Evolutionary conservation across 2,888 invertebrate species (phyloP), one percentile per base, ranked within the genome.

Genomic region (Miltochrista miniata): DNA sequence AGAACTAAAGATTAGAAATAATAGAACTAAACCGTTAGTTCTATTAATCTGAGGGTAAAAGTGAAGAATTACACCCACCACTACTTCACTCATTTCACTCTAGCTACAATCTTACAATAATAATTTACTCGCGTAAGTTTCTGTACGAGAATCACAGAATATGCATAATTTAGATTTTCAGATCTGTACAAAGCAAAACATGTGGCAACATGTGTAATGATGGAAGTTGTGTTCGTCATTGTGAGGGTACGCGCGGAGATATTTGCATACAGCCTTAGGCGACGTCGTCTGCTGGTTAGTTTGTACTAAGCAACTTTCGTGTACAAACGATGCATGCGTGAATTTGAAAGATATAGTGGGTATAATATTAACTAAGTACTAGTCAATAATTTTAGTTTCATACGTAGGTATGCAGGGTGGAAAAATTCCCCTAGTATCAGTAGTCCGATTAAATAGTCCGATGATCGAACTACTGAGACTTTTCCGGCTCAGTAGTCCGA

Each of bases 151-250:
- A 61, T 63, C 55, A 59, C 53, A 54, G 53, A 56, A 59, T 58
- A 56, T 64, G 60, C 64, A 64, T 64, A 67, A 64, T 64, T 62
- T 58, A 51, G 55, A 58, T 64, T 60, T 62, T 58, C 60, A 50
- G 63, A 60, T 63, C 12, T 54, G 54, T 48, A 56, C 54, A 63
- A 61, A 59, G 59, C 63, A 61, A 59, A 65, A 55, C 59, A 59
- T 52, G 53, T 34, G 56, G 56, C 65, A 69, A 68, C 67, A 54
- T 55, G 54, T 58, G 59, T 68, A 69, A 69, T 69, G 61, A 69
- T 60, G 55, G 57, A 69, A 69, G 65, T 69, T 69, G 56, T 53
- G 59, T 57, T 64, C 68, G 61, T 69, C 68, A 69, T 61, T 54
- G 63, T 64, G 62, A 60, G 56, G 42, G 53, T 36, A 45, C 8